These are phyloP conservation scores for Tethya wilhelma DNA, from an alignment of 37 sponge, comb jelly and placozoan genomes.

Conservation along the genomic window DNA sequence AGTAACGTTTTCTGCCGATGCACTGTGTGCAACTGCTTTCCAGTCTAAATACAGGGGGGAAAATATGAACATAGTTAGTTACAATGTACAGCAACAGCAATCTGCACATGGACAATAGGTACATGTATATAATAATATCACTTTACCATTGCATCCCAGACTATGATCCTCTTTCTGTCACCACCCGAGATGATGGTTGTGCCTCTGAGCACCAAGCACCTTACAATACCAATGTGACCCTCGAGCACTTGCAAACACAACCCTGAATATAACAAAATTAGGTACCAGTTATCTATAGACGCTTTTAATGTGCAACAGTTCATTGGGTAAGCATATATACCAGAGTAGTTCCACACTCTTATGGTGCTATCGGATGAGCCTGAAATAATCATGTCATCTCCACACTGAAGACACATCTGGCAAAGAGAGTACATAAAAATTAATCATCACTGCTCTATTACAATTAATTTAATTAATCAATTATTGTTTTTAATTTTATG, in stretches of 20 bases:
- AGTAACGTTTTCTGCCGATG: constrained; percentile 76
- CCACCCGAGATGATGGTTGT: constrained; percentile 70
- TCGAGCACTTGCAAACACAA: constrained; percentile 42
- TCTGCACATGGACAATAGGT: background rate
- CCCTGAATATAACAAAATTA: constrained; percentile 8
- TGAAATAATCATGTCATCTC: constrained; percentile 54
- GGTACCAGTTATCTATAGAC: background rate
- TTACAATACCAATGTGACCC: constrained; percentile 78
- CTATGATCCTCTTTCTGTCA: constrained; percentile 70
- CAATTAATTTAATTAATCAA: background rate
- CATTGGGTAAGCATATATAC: too few species aligned
- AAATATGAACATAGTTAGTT: background rate
- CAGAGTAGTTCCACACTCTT: constrained; percentile 70
- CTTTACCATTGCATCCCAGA: constrained; percentile 71
- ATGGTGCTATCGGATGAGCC: constrained; percentile 82
- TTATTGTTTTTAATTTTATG: too few species aligned
- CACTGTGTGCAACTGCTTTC: constrained; percentile 47
- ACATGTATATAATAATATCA: background rate
- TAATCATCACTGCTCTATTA: background rate
- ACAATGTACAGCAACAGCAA: background rate
- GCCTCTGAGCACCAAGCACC: constrained; percentile 59
- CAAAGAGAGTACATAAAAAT: background rate
- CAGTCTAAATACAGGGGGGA: constrained; percentile 22
- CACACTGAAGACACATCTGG: constrained; percentile 68
- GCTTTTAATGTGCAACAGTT: background rate